Percentiles rank a stretch among this genome's conserved stretches.
These are phyloP conservation scores for Nyctibius bracteatus DNA, from an alignment of 2,113 vertebrate genomes.

Conservation along the genomic window DNA sequence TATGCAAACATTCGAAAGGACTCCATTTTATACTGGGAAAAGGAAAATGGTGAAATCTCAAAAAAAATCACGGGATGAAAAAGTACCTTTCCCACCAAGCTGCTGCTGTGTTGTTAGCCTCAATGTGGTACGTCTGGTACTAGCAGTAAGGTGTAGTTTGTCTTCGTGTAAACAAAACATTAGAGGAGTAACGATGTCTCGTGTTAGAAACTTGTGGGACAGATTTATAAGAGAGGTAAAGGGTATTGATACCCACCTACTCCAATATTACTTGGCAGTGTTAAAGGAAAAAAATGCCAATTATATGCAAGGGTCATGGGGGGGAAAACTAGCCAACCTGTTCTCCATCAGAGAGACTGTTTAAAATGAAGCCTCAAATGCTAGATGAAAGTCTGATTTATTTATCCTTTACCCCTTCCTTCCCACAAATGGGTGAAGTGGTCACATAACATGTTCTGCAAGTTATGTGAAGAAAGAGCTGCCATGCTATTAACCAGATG, in stretches of 20 bases:
- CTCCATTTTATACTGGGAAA: neutral
- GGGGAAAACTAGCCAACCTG: neutral
- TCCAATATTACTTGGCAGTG: neutral
- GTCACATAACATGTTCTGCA: neutral
- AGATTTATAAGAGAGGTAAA: neutral
- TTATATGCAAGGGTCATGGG: no score
- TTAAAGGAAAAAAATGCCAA: neutral
- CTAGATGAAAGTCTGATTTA: neutral
- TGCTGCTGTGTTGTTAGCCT: neutral
- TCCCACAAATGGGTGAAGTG: neutral
- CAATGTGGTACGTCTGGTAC: neutral
- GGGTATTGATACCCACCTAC: neutral
- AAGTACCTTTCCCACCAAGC: neutral
- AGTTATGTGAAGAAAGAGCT: neutral
- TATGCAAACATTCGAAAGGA: neutral
- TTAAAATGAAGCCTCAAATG: neutral
- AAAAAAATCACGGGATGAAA: neutral
- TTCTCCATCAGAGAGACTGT: neutral
- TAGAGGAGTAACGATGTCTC: neutral
- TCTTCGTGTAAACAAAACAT: neutral
- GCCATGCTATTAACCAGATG: neutral
- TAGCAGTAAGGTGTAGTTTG: rapidly evolving
- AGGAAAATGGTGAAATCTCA: neutral
- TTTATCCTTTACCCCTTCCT: neutral
- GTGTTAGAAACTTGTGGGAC: neutral